These are phyloP conservation scores for Rutpela maculata DNA, from an alignment of 2,888 invertebrate genomes.

Conservation along the genomic window DNA sequence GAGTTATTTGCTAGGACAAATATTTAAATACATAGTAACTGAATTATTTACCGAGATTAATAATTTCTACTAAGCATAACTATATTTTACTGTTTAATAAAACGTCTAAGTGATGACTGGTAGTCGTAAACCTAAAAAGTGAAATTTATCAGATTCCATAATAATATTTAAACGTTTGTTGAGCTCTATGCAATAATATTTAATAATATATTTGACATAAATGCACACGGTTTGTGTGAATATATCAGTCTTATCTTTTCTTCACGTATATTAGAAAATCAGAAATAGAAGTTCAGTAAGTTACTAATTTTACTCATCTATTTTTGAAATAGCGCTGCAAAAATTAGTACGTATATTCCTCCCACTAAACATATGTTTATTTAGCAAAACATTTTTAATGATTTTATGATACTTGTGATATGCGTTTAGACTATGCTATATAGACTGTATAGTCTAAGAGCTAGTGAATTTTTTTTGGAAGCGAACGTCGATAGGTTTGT, in stretches of 20 bases:
- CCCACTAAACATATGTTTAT: slow-evolving; percentile 45
- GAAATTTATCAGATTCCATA: not conserved
- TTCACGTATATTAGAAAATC: slow-evolving; percentile 38
- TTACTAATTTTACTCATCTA: slow-evolving; percentile 49
- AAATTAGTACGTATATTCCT: slow-evolving; percentile 51
- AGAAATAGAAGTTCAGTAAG: slow-evolving; percentile 50
- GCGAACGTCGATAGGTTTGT: too few relatives aligned
- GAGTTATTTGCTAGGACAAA: too few relatives aligned
- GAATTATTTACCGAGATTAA: too few relatives aligned
- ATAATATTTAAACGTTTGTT: not conserved
- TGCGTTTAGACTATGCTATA: not conserved
- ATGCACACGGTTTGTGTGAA: slow-evolving; percentile 2
- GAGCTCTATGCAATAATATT: not conserved
- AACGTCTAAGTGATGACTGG: too few relatives aligned
- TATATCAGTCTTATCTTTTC: slow-evolving; percentile 16
- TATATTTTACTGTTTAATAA: too few relatives aligned
- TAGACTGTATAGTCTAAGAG: too few relatives aligned
- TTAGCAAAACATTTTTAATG: slow-evolving; percentile 27
- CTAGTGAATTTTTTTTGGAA: too few relatives aligned
- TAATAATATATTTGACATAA: not conserved
- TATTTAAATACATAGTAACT: too few relatives aligned
- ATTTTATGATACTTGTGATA: not conserved
- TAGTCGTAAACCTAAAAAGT: not conserved
- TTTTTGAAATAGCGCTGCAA: slow-evolving; percentile 50
- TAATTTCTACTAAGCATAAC: too few relatives aligned